phyloP scores from a whole-genome alignment of 1,140 invertebrate species.

The Sinonovacula constricta region DNA sequence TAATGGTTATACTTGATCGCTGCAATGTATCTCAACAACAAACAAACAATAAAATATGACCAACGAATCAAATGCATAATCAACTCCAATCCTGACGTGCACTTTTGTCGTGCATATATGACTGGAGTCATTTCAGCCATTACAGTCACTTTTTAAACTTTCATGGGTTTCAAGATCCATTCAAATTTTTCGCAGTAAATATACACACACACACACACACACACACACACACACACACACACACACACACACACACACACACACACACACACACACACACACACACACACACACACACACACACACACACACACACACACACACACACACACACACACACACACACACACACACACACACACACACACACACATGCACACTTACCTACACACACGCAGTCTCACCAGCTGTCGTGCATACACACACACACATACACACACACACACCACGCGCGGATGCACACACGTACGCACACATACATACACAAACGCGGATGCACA shows the following conservation, averaged over 20 bases:
- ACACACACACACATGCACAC: neutral
- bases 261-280: neutral
- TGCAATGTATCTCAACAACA: too few species aligned
- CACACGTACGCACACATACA: neutral
- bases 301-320: neutral
- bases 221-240: neutral
- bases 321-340: constrained; percentile 10
- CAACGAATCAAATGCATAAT: too few species aligned
- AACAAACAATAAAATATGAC: too few species aligned
- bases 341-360: constrained; percentile 5
- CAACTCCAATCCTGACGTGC: too few species aligned
- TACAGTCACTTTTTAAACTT: too few species aligned
- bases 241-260: constrained; percentile 13
- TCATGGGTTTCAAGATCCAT: too few species aligned
- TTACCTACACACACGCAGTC: neutral
- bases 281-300: neutral
- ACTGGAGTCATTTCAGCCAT: too few species aligned
- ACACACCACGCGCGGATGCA: neutral
- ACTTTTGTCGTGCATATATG: too few species aligned
- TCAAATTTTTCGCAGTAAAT: too few species aligned
- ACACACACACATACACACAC: neutral
- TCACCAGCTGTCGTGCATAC: neutral
- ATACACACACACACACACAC: neutral
- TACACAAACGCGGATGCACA: too few species aligned
- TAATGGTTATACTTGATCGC: too few species aligned